phyloP scores from a whole-genome alignment of 2,797 vertebrate species.

The Pantherophis alleghaniensis region DNA sequence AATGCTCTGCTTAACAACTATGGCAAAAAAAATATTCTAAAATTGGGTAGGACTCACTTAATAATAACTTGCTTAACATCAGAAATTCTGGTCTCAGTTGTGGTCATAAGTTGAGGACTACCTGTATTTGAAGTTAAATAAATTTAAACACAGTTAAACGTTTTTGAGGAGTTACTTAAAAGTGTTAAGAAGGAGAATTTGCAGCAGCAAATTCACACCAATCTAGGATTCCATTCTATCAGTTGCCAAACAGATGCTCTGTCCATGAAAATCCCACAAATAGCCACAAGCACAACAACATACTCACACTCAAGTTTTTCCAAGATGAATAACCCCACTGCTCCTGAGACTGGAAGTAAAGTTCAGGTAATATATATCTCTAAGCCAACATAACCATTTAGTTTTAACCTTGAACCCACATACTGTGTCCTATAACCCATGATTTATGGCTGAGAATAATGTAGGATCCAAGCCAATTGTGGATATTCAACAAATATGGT shows the following conservation, averaged over 20 bases:
- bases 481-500: background rate
- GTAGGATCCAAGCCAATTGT: background rate
- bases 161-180: background rate
- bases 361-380: background rate
- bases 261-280: background rate
- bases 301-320: background rate
- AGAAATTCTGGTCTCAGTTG: too few relatives aligned
- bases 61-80: too few relatives aligned
- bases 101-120: too few relatives aligned
- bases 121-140: background rate
- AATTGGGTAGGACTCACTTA: too few relatives aligned
- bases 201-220: background rate
- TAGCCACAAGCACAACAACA: background rate
- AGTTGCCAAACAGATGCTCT: background rate
- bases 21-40: background rate
- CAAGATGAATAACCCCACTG: background rate
- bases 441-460: background rate
- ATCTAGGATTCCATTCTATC: background rate
- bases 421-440: background rate
- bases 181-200: background rate
- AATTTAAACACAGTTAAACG: background rate
- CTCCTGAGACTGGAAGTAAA: background rate
- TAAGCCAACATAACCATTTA: background rate
- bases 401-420: background rate
- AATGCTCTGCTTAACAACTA: too few relatives aligned